Conservation (phyloP, 2,113 vertebrate genomes). For the Ptyas mucosa region DNA sequence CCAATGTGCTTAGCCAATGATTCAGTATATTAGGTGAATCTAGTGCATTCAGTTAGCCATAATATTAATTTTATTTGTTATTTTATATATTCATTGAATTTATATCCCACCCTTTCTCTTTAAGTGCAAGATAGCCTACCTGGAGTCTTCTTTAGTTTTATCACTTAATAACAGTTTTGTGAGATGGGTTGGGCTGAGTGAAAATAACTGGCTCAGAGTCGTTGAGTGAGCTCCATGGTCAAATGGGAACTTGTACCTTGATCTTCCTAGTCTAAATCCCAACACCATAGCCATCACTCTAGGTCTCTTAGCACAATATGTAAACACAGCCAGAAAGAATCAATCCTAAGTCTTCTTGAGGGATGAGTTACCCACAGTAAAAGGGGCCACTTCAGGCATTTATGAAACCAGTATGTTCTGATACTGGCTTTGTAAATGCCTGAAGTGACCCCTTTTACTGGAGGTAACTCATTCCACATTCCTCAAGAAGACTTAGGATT, state of each 20-base stretch:
- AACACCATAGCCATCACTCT: neutral
- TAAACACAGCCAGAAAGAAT: neutral
- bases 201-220: neutral
- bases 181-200: neutral
- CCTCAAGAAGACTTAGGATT: no score
- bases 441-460: no score
- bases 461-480: no score
- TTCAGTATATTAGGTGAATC: neutral
- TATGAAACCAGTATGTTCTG: neutral
- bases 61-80: neutral
- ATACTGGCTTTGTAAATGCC: neutral
- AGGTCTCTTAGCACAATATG: neutral
- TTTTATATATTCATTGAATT: neutral
- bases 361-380: neutral
- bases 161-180: neutral
- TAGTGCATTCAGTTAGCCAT: neutral
- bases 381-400: neutral
- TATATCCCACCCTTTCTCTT: neutral
- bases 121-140: neutral
- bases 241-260: neutral
- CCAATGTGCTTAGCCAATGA: neutral
- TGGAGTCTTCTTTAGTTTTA: neutral
- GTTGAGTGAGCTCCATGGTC: neutral
- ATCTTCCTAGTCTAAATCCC: neutral
- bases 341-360: neutral